Conservation (phyloP, 1,140 invertebrate genomes). For the Kradibia gibbosae region DNA sequence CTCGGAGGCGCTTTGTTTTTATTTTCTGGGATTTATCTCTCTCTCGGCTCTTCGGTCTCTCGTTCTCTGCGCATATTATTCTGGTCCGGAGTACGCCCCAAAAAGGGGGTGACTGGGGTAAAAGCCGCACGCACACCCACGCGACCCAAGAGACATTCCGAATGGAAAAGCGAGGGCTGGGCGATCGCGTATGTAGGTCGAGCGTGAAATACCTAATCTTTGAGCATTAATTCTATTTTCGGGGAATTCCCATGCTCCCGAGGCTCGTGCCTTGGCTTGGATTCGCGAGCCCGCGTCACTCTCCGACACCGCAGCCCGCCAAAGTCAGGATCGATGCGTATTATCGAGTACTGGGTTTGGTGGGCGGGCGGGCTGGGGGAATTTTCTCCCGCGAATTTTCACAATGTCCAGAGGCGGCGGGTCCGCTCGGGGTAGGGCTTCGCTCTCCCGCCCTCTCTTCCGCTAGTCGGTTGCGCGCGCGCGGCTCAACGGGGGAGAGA, state of each 20-base stretch:
- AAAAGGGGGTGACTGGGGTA: slow-evolving; percentile 46
- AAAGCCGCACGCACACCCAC: slow-evolving; percentile 7
- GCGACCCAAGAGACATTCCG: not conserved
- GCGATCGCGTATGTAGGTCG: slow-evolving; percentile 43
- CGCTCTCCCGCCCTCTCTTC: not conserved
- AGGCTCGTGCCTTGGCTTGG: not conserved
- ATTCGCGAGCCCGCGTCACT: not conserved
- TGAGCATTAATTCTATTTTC: slow-evolving; percentile 32
- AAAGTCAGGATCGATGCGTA: too few relatives aligned
- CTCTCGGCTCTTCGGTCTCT: too few relatives aligned
- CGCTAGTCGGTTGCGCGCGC: slow-evolving; percentile 9
- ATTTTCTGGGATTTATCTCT: slow-evolving; percentile 1
- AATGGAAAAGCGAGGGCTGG: not conserved
- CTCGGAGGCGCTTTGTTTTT: slow-evolving; percentile 16
- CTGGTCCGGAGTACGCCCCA: not conserved
- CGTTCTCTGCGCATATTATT: not conserved
- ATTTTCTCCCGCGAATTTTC: slow-evolving; percentile 50
- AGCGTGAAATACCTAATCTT: slow-evolving; percentile 49
- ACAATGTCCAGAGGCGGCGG: slow-evolving; percentile 56
- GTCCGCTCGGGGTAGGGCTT: not conserved
- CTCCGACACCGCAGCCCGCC: too few relatives aligned
- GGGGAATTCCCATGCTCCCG: not conserved
- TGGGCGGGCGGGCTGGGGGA: slow-evolving; percentile 4
- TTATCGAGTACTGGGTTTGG: too few relatives aligned
- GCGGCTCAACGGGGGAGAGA: slow-evolving; percentile 35